Evolutionary conservation across 2,113 vertebrate genomes (phyloP), one percentile per base, ranked within the genome.

Genomic region (Petrocephalus zakoni): DNA sequence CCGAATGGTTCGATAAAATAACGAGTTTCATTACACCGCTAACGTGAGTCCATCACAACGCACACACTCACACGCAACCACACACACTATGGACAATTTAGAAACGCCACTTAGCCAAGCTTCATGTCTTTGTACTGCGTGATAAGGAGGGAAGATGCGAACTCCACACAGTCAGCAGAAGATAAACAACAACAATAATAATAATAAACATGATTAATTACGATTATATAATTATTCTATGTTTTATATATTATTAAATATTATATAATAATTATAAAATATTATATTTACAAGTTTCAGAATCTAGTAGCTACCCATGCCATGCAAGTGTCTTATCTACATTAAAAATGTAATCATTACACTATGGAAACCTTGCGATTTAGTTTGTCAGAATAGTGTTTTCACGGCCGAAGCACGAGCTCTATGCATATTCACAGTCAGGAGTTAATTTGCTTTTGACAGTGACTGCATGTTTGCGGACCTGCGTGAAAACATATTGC

Each of bases 401-500:
- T 78, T 19, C 34, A 37, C n/a, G 19, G 72, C 34, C 17, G 10
- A 29, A 29, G 72, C 15, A 42, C 72, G 29, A 17, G 29, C 29
- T 42, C 1, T 25, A 34, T 13, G 5, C 13, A 75, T 37, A 75
- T 78, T 78, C 72, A 78, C 72, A 78, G 37, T 78, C 29, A 17
- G 29, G 13, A 78, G 61, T 68, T 78, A 19, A 78, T 46, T 22
- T 84, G 37, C 21, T 46, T 84, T 84, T 42, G 72, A 55, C 64
- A n/a, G 17, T 10, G 22, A 51, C 81, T 84, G 47, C 17, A 89
- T 90, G 15, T 46, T 85, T 61, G 49, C 17, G 90, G 92, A 90
- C 90, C 90, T 94, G 93, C 93, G 93, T 94, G 93, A 92, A 94
- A 95, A 95, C 94, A 94, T 94, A 93, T 90, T 91, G 93, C 90